Evolutionary conservation across 1,140 invertebrate genomes (phyloP), one percentile per base, ranked within the genome.

Genomic region (Drosophila tristis): DNA sequence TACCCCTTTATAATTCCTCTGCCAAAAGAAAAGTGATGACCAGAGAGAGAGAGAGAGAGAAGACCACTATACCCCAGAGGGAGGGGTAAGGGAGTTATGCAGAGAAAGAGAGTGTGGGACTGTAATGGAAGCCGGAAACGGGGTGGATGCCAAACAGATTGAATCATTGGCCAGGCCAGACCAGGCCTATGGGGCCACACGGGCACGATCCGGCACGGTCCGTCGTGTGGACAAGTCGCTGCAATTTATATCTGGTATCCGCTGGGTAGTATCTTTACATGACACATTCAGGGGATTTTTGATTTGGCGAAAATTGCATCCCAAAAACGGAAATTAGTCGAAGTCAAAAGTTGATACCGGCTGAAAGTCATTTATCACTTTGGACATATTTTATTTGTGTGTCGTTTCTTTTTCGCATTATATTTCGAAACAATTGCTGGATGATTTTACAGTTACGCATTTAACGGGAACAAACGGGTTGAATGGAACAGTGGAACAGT

Each of bases 131-230:
- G 90, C 78, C 84, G 89, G 89, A 91, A 91, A 78, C 72, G 71
- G 78, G 90, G 71, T 82, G 84, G 90, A 91, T 91, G 77, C 89
- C 89, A 91, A 81, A 63, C 68, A 68, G 82, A 91, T 91, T 91
- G 89, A 91, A 91, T 91, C 89, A 91, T 70, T 65, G 77, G 64
- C 60, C 67, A 54, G 58, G 64, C 78, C 80, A 64, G 77, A 61
- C 60, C 62, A 54, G 64, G 67, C 78, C 81, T 67, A 71, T 72
- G 51, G 23, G 9, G 15, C 54, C 55, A 15, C 54, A 16, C 42
- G 26, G 59, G 45, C 74, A 39, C 43, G 35, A 39, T 54, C 39
- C 26, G 25, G 25, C 16, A 49, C 11, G 15, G 11, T n/a, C 29
- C 7, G 29, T 9, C 6, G 11, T 29, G 23, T 7, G 13, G 13